Evolutionary conservation across 2,113 vertebrate genomes (phyloP).

Genomic region (Myrmecobius fasciatus): DNA sequence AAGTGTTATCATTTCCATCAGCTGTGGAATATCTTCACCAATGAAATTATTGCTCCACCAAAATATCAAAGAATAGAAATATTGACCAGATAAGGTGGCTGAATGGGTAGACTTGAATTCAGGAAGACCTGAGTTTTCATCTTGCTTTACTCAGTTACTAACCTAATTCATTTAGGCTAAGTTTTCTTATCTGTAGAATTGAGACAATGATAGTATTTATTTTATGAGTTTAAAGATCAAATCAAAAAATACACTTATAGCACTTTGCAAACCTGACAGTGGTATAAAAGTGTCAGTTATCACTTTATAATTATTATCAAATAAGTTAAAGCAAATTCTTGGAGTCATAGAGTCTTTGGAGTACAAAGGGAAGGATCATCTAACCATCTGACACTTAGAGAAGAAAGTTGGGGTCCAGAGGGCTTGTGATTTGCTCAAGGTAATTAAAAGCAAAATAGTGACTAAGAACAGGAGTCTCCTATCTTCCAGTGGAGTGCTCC

Average conservation of each 20-base stretch:
- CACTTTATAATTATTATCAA: not conserved
- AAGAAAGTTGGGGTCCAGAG: not conserved
- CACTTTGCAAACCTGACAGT: not conserved
- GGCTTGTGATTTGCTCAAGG: not conserved
- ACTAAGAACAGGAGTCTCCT: not conserved
- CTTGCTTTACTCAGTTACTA: not conserved
- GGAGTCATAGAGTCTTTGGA: not conserved
- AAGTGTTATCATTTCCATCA: not conserved
- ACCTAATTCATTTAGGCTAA: not conserved
- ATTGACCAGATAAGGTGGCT: not conserved
- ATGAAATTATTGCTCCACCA: not conserved
- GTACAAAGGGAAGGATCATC: not conserved
- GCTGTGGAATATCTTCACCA: too few species aligned
- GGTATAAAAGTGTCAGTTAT: not conserved
- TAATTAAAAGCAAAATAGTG: not conserved
- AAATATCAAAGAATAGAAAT: not conserved
- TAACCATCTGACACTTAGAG: not conserved
- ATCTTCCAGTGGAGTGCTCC: not conserved
- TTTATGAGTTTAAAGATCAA: not conserved
- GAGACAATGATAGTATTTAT: not conserved
- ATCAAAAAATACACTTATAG: not conserved
- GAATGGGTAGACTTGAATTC: not conserved
- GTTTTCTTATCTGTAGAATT: not conserved
- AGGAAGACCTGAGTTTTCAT: not conserved
- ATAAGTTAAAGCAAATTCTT: not conserved